These are phyloP conservation scores for Zoanthus solanderi DNA, from an alignment of 92 coral and sea anemone genomes.

Conservation along the genomic window DNA sequence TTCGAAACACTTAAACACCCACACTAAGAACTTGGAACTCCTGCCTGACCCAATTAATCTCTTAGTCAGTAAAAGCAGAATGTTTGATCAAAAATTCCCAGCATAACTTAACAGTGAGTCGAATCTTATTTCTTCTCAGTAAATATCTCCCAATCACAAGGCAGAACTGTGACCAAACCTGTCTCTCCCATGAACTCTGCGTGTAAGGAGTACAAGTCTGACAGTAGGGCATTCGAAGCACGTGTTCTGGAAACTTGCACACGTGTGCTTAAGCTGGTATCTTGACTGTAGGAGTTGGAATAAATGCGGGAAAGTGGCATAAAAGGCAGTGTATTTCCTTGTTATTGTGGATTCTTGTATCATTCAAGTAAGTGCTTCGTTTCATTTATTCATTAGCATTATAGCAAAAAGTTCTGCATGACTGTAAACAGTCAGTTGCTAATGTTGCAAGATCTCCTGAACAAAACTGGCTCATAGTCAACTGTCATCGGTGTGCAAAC, in stretches of 20 bases:
- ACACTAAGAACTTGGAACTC: not conserved
- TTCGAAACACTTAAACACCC: not conserved
- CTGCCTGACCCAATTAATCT: not conserved
- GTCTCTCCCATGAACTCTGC: not conserved
- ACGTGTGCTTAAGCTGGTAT: not conserved
- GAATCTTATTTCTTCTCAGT: not conserved
- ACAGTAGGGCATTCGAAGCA: not conserved
- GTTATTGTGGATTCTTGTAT: not conserved
- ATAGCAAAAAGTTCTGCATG: not conserved
- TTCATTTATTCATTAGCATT: not conserved
- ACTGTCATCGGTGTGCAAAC: not conserved
- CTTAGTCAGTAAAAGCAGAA: not conserved
- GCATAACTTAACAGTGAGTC: constrained; percentile 5
- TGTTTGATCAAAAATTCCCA: not conserved
- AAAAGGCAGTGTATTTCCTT: not conserved
- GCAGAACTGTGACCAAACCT: not conserved
- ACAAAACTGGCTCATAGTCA: not conserved
- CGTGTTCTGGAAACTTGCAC: not conserved
- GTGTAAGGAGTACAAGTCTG: not conserved
- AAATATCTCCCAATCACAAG: not conserved
- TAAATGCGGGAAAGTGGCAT: not conserved
- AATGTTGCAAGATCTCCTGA: not conserved
- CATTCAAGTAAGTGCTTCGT: not conserved
- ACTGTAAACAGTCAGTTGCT: not conserved
- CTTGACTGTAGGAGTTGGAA: not conserved